A percentile compares a stretch with the other conserved stretches of the same genome.
Evolutionary conservation across 2,113 vertebrate genomes (phyloP).

Genomic region (Raja brachyura): DNA sequence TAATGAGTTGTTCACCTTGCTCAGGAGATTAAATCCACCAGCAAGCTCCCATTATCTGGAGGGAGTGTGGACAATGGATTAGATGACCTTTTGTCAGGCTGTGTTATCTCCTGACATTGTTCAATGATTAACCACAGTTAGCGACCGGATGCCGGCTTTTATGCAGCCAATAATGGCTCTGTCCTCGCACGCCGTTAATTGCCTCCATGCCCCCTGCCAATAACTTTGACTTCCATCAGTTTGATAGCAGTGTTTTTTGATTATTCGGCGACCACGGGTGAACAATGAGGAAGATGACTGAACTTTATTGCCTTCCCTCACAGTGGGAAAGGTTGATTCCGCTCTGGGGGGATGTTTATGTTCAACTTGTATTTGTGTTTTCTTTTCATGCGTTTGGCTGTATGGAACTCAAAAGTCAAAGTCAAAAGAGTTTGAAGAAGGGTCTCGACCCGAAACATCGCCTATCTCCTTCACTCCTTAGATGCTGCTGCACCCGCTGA

Average conservation of each 20-base stretch:
- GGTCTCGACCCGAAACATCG: too few species aligned
- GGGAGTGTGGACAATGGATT: not conserved
- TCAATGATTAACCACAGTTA: not conserved
- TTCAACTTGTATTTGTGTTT: too few species aligned
- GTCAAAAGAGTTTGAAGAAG: too few species aligned
- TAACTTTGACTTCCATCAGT: not conserved
- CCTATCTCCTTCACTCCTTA: too few species aligned
- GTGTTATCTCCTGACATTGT: not conserved
- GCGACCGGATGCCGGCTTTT: not conserved
- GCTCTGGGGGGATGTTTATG: too few species aligned
- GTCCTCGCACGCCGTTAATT: not conserved
- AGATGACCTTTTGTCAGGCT: not conserved
- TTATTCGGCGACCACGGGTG: too few species aligned
- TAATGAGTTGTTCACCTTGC: not conserved
- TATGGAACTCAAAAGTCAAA: too few species aligned
- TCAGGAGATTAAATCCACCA: not conserved
- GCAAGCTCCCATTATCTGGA: not conserved
- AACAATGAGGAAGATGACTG: too few species aligned
- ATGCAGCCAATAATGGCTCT: not conserved
- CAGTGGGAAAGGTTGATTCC: too few species aligned
- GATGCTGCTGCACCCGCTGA: too few species aligned
- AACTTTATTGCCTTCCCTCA: too few species aligned
- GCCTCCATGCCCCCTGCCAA: not conserved
- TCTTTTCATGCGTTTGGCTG: too few species aligned
- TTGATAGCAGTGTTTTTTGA: not conserved